phyloP scores from a whole-genome alignment of 2,113 vertebrate species.

The Mohoua ochrocephala region DNA sequence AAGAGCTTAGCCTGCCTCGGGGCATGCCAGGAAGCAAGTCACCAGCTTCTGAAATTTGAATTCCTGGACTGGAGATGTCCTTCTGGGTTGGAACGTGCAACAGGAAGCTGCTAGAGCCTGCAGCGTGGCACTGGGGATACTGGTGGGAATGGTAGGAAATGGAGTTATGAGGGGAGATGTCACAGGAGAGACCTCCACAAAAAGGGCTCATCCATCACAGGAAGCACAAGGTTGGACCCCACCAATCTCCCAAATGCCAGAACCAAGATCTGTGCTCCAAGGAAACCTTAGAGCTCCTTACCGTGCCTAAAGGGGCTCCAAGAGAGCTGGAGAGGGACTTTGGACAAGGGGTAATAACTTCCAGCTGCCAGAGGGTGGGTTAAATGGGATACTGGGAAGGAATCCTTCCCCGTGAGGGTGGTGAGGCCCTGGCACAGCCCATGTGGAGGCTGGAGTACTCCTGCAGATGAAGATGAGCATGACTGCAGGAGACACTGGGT shows the following conservation, averaged over 20 bases:
- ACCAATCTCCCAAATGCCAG: background rate
- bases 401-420: background rate
- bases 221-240: background rate
- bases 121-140: background rate
- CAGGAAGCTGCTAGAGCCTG: background rate
- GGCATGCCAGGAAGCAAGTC: conserved; percentile 36
- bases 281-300: background rate
- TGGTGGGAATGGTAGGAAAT: background rate
- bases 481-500: background rate
- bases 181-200: background rate
- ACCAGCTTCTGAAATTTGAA: background rate
- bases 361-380: background rate
- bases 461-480: background rate
- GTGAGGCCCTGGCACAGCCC: background rate
- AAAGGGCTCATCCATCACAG: background rate
- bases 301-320: background rate
- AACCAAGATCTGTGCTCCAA: background rate
- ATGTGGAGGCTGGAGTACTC: background rate
- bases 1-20: conserved; percentile 23
- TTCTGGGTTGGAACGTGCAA: background rate
- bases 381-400: background rate
- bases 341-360: background rate
- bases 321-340: background rate
- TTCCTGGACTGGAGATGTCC: background rate
- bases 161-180: background rate